These are phyloP conservation scores for Erpornis zantholeuca DNA, from an alignment of 2,113 vertebrate genomes.

Conservation along the genomic window DNA sequence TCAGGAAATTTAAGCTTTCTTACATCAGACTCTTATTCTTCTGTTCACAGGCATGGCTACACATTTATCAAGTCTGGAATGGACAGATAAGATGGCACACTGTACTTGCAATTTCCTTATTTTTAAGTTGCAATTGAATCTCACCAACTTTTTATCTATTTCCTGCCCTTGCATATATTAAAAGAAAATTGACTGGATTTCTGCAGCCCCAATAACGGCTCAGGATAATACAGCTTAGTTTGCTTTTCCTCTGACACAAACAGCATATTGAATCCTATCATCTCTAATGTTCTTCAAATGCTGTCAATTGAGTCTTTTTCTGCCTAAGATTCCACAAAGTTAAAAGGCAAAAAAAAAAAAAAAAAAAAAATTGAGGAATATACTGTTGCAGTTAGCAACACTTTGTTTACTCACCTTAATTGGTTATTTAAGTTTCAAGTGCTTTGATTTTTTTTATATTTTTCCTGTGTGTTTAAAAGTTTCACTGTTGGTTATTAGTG, in stretches of 20 bases:
- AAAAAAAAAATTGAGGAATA: background rate
- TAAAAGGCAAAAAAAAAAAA: background rate
- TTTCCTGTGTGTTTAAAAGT: background rate
- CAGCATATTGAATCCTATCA: background rate
- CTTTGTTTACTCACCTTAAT: background rate
- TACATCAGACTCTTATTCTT: background rate
- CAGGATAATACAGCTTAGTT: background rate
- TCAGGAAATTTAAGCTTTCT: background rate
- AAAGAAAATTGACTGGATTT: slow-evolving; percentile 8
- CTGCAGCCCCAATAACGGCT: background rate
- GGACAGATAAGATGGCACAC: background rate
- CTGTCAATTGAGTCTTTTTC: background rate
- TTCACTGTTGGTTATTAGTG: background rate
- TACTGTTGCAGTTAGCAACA: background rate
- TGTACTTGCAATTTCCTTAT: background rate
- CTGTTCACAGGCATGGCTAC: background rate
- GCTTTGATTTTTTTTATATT: background rate
- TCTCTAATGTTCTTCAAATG: background rate
- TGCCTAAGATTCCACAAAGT: background rate
- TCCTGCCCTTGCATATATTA: background rate
- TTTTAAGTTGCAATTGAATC: background rate
- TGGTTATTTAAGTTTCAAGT: background rate
- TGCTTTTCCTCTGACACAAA: background rate
- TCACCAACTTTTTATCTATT: background rate
- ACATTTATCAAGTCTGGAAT: background rate